Conservation (phyloP, 2,797 vertebrate species). For the Naso thynnoides region DNA sequence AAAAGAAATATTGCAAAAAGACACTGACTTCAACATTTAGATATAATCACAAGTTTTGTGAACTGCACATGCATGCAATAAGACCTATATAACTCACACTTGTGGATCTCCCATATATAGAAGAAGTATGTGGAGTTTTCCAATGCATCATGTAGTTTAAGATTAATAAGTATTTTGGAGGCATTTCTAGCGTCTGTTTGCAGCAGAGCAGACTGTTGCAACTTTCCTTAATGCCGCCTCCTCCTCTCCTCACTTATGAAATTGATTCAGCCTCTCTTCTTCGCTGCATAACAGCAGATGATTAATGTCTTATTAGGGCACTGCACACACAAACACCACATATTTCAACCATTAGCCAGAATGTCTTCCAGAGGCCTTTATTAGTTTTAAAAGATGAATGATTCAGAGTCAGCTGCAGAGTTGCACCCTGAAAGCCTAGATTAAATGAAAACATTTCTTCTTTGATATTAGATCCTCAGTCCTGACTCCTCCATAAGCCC, state of each 20-base stretch:
- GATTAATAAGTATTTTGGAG: conserved; percentile 7
- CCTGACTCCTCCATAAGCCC: conserved; percentile 6
- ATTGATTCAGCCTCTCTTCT: conserved; percentile 55
- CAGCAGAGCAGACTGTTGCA: conserved; percentile 41
- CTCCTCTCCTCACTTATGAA: conserved; percentile 52
- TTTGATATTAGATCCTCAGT: conserved; percentile 25
- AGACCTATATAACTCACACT: no score
- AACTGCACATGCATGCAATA: no score
- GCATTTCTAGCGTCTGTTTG: conserved; percentile 19
- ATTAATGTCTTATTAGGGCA: conserved; percentile 61
- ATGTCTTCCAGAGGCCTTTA: conserved; percentile 36
- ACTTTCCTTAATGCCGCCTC: conserved; percentile 60
- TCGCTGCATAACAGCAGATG: conserved; percentile 38
- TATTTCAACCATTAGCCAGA: conserved; percentile 34
- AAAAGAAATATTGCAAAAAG: no score
- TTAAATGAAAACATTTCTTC: conserved; percentile 19
- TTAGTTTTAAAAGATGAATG: conserved; percentile 48
- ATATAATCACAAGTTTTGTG: no score
- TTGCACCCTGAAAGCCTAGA: conserved; percentile 28
- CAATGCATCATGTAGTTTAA: not conserved
- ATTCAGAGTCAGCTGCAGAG: conserved; percentile 35
- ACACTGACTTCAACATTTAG: no score
- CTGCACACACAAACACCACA: conserved; percentile 15
- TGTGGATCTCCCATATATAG: no score
- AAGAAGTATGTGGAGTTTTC: no score